Evolutionary conservation across 2,888 invertebrate genomes (phyloP), one percentile per base, ranked within the genome.

Genomic region (Elegia similella): DNA sequence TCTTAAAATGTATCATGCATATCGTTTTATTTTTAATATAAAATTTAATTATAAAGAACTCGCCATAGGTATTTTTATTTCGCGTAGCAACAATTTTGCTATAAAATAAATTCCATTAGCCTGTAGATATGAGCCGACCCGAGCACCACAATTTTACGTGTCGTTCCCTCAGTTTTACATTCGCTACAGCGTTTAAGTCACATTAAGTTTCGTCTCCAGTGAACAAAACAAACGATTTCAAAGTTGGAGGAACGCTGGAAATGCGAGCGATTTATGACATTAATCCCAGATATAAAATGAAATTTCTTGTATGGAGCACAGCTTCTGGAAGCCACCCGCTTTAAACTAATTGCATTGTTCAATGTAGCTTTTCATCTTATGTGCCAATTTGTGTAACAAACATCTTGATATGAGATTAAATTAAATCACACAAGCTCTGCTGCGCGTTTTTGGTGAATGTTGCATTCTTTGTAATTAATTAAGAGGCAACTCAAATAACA

Each of bases 191-290:
- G 78, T 80, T 86, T 81, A 84, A 88, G 82, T 87, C 79, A 80
- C 85, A 81, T 86, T 86, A 81, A 82, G 82, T 83, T 85, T 80
- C 74, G 73, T 79, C 78, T 80, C 75, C 67, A 67, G 66, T 73
- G 76, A 82, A 83, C 81, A 83, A 84, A 79, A 84, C 78, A 82
- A 82, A 81, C 78, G 79, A 78, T 79, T 83, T 80, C 78, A 86
- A 84, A 82, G 80, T 81, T 76, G 72, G 74, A 69, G 69, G 62
- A 69, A 66, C 72, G 70, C 72, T 66, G 72, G 75, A 77, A 84
- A 80, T 73, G 74, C 74, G 66, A 77, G 76, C 78, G 71, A 86
- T 84, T 86, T 84, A 83, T 82, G 77, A 82, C 78, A 81, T 82
- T 84, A 83, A 85, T 86, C 78, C 76, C 68, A 73, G 76, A 80